A percentile compares a stretch with the other conserved stretches of the same genome.
Evolutionary conservation across 1,140 invertebrate species (phyloP).

Genomic region (Saccostrea cuccullata): DNA sequence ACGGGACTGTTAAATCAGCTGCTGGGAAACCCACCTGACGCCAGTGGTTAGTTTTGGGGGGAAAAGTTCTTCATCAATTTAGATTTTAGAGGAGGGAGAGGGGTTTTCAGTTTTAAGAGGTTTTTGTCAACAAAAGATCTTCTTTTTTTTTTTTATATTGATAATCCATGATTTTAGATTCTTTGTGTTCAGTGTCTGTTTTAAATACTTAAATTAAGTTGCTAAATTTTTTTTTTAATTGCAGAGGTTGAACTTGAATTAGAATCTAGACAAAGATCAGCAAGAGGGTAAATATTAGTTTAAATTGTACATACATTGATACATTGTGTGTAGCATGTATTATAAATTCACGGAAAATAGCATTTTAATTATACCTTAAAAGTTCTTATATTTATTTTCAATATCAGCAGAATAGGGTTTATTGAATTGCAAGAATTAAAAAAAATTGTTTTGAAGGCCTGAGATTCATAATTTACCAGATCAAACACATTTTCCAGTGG

Average conservation of each 20-base stretch:
- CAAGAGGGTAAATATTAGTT: background rate
- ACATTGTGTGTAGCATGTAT: background rate
- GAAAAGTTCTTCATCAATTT: background rate
- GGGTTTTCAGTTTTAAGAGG: too few species aligned
- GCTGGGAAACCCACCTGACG: background rate
- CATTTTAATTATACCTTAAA: too few species aligned
- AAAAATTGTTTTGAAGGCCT: too few species aligned
- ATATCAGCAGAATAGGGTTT: background rate
- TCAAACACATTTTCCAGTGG: too few species aligned
- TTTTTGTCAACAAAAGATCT: too few species aligned
- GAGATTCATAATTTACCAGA: too few species aligned
- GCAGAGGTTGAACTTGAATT: background rate
- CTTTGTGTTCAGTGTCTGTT: too few species aligned
- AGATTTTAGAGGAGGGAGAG: too few species aligned
- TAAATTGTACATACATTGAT: too few species aligned
- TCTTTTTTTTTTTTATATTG: too few species aligned
- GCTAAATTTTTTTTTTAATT: background rate
- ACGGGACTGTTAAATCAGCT: background rate
- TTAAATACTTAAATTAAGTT: too few species aligned
- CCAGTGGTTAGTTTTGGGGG: background rate
- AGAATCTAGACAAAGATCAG: background rate
- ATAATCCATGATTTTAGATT: too few species aligned
- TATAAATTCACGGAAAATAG: background rate
- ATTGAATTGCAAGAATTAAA: background rate
- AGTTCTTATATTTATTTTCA: background rate